Evolutionary conservation across 1,140 invertebrate species (phyloP).

Genomic region (Apis mellifera): DNA sequence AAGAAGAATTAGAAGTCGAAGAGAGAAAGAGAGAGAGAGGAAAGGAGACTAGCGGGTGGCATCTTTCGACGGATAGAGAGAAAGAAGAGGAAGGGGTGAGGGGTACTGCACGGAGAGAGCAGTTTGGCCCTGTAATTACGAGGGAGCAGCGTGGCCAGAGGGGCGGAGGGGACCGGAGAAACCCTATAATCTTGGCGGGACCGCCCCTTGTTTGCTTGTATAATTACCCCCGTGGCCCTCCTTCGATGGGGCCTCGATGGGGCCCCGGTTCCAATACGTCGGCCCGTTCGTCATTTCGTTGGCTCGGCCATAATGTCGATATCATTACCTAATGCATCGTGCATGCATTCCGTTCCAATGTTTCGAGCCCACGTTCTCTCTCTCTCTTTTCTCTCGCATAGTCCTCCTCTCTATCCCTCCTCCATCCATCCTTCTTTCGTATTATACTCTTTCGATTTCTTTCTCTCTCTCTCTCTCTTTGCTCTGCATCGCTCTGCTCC

Average conservation of each 20-base stretch:
- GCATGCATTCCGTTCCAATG: slow-evolving; percentile 57
- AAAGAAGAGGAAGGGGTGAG: slow-evolving; percentile 29
- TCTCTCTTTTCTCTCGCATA: background rate
- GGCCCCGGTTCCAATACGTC: slow-evolving; percentile 69
- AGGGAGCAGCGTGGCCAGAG: slow-evolving; percentile 65
- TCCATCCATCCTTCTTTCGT: background rate
- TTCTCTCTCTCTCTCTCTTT: background rate
- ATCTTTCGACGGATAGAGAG: slow-evolving; percentile 38
- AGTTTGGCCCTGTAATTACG: slow-evolving; percentile 78
- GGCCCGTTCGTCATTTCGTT: slow-evolving; percentile 69
- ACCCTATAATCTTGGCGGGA: slow-evolving; percentile 77
- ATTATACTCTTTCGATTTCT: background rate
- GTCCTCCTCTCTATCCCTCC: background rate
- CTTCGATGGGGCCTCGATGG: slow-evolving; percentile 69
- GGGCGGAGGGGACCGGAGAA: slow-evolving; percentile 39
- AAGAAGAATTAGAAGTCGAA: background rate
- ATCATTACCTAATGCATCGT: slow-evolving; percentile 76
- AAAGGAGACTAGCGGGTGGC: slow-evolving; percentile 63
- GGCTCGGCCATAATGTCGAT: slow-evolving; percentile 74
- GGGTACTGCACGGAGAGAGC: slow-evolving; percentile 58
- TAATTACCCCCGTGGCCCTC: slow-evolving; percentile 76
- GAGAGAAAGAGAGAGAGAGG: background rate
- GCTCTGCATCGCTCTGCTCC: background rate
- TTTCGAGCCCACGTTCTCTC: background rate
- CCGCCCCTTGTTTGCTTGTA: slow-evolving; percentile 80